A percentile compares a stretch with the other conserved stretches of the same genome.
phyloP scores from a whole-genome alignment of 1,140 invertebrate species.

The Seison nebaliae region DNA sequence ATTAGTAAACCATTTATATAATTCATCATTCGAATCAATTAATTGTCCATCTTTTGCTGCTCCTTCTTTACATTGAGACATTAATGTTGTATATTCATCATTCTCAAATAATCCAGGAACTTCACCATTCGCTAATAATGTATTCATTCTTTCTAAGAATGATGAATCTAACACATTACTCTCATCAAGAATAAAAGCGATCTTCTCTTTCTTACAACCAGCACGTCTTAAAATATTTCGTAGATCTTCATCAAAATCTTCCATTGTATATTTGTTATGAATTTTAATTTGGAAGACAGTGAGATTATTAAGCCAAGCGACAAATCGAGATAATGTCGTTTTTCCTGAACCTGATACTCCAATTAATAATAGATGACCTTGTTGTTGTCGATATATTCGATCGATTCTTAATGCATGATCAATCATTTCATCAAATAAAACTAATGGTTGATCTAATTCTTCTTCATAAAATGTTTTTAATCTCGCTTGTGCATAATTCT shows the following conservation, averaged over 20 bases:
- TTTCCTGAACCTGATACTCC: conserved; percentile 91
- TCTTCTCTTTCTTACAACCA: conserved; percentile 91
- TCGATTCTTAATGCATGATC: conserved; percentile 94
- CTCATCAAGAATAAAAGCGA: conserved; percentile 93
- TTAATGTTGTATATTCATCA: conserved; percentile 87
- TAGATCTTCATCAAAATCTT: conserved; percentile 95
- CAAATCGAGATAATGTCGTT: conserved; percentile 87
- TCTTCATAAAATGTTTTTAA: conserved; percentile 99
- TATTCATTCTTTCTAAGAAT: conserved; percentile 96
- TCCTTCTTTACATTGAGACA: conserved; percentile 98
- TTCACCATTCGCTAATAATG: conserved; percentile 88
- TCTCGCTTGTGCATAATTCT: conserved; percentile 81
- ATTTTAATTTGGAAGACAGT: conserved; percentile 94
- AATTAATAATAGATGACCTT: conserved; percentile 29
- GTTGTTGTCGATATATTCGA: conserved; percentile 89
- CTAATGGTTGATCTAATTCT: conserved; percentile 84
- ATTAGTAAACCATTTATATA: conserved; percentile 93
- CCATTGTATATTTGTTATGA: conserved; percentile 91
- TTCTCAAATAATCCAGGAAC: conserved; percentile 36
- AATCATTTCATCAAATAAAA: conserved; percentile 89
- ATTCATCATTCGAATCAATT: conserved; percentile 85
- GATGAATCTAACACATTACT: conserved; percentile 93
- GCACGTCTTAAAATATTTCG: conserved; percentile 64
- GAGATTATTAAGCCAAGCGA: conserved; percentile 98
- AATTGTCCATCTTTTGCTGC: conserved; percentile 86